These are phyloP conservation scores for Cremastobaeus sp. DNA, from an alignment of 2,888 invertebrate genomes.

Conservation along the genomic window DNA sequence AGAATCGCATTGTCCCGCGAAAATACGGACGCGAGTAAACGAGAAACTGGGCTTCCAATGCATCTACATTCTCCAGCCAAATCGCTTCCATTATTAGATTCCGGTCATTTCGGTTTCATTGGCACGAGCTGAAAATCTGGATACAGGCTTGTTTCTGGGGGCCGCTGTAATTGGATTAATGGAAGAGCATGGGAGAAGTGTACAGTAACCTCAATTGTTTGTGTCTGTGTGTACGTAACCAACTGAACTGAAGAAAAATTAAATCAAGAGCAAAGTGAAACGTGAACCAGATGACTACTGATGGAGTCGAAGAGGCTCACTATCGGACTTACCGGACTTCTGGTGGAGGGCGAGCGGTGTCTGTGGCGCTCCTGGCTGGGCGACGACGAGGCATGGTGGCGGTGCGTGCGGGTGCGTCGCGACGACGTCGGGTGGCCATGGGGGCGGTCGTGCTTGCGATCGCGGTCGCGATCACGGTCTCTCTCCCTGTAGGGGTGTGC, in stretches of 20 bases:
- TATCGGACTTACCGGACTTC: conserved; percentile 75
- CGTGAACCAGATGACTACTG: neutral
- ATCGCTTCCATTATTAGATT: too few species aligned
- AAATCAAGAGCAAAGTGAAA: neutral
- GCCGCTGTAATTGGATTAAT: too few species aligned
- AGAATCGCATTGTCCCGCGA: too few species aligned
- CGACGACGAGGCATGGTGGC: conserved; percentile 72
- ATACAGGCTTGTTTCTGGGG: too few species aligned
- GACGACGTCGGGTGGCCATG: conserved; percentile 70
- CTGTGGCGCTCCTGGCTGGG: conserved; percentile 73
- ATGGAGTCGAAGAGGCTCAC: neutral
- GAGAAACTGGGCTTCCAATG: too few species aligned
- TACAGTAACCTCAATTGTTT: too few species aligned
- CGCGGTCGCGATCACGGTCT: conserved; percentile 70
- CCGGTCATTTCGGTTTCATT: too few species aligned
- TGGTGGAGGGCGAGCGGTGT: conserved; percentile 73
- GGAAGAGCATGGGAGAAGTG: too few species aligned
- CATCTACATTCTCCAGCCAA: too few species aligned
- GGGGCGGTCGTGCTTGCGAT: conserved; percentile 66
- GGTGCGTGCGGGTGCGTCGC: conserved; percentile 70
- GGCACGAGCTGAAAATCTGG: too few species aligned
- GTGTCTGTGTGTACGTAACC: conserved; percentile 24
- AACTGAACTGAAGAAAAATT: neutral
- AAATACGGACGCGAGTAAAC: too few species aligned
- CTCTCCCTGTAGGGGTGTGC: conserved; percentile 66